Percentiles rank a stretch among this genome's conserved stretches.
Conservation (phyloP, 2,888 invertebrate genomes). For the Operophtera brumata region DNA sequence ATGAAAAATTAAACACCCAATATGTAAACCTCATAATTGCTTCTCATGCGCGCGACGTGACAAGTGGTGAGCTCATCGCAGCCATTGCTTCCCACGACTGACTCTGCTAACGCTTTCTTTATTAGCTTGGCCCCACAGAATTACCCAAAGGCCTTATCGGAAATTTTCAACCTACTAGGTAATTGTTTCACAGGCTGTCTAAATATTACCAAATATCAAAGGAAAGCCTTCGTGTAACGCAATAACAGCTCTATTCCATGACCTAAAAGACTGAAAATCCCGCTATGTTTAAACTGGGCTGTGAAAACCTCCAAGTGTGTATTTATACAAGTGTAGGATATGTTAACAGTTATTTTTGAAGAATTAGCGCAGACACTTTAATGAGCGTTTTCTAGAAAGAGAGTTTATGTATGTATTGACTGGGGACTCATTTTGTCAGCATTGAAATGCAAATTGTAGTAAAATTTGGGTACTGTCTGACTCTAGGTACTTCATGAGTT, state of each 20-base stretch:
- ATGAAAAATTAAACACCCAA: background rate
- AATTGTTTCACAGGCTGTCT: conserved; percentile 6
- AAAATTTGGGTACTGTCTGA: background rate
- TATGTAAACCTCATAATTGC: no score
- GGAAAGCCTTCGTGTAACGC: background rate
- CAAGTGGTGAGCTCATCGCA: no score
- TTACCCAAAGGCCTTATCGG: background rate
- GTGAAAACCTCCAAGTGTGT: conserved; percentile 42
- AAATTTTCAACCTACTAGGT: conserved; percentile 9
- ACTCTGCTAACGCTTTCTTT: no score
- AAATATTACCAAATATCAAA: conserved; percentile 9
- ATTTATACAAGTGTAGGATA: conserved; percentile 56
- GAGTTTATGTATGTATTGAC: background rate
- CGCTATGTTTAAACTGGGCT: conserved; percentile 28
- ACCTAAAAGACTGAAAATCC: conserved; percentile 10
- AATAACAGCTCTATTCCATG: conserved; percentile 8
- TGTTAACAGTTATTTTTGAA: conserved; percentile 2
- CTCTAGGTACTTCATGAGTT: no score
- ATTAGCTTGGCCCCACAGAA: no score
- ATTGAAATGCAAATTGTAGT: conserved; percentile 1
- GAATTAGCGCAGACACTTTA: conserved; percentile 33
- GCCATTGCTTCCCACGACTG: no score
- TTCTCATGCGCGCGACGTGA: no score
- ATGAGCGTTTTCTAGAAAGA: conserved; percentile 19
- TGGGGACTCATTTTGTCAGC: background rate